These are phyloP conservation scores for Nemotelus pantherinus DNA, from an alignment of 2,888 invertebrate species.

Conservation along the genomic window DNA sequence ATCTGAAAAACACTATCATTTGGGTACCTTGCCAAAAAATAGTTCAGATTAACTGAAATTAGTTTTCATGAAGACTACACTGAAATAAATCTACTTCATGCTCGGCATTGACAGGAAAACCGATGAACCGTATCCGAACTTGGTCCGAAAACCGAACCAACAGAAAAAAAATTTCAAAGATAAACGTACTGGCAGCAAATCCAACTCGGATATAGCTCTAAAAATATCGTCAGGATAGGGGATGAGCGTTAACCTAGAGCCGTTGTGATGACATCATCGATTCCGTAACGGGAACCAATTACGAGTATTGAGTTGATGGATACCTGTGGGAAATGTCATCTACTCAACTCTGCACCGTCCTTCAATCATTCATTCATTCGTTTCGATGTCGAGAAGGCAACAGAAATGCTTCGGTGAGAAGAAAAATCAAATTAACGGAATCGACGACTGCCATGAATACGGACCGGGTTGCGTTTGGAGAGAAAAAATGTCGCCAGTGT, in stretches of 20 bases:
- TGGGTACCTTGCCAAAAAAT: not conserved
- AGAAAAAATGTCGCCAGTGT: not conserved
- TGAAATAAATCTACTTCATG: constrained; percentile 32
- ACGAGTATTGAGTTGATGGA: constrained; percentile 38
- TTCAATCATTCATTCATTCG: constrained; percentile 11
- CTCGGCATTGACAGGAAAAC: constrained; percentile 12
- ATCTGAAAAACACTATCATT: too few relatives aligned
- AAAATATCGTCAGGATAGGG: not conserved
- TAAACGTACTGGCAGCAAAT: not conserved
- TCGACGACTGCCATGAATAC: constrained; percentile 1
- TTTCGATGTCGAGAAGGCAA: not conserved
- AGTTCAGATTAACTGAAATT: constrained; percentile 18
- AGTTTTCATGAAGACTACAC: constrained; percentile 14
- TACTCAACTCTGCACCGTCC: not conserved
- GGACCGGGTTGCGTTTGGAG: not conserved
- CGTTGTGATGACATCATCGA: constrained; percentile 27
- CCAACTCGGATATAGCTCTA: not conserved
- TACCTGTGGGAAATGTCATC: constrained; percentile 25
- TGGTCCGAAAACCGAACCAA: not conserved
- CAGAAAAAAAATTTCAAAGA: not conserved
- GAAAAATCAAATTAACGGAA: constrained; percentile 24
- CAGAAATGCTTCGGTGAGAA: not conserved
- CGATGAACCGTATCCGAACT: not conserved
- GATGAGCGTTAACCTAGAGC: constrained; percentile 23
- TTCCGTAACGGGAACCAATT: constrained; percentile 38